These are phyloP conservation scores for Tipula unca DNA, from an alignment of 2,888 invertebrate species.

Conservation along the genomic window DNA sequence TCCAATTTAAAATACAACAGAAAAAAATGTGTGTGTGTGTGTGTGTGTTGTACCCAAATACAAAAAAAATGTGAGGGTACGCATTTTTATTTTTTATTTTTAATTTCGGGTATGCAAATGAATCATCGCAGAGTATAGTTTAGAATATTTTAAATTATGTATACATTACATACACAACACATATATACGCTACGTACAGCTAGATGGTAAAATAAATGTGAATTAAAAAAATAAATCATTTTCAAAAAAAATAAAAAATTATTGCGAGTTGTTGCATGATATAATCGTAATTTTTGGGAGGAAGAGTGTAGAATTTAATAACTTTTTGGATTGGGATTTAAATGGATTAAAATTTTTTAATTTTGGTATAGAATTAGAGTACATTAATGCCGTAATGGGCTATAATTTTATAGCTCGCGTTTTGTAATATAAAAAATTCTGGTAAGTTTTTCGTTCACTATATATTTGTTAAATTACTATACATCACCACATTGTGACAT, in stretches of 20 bases:
- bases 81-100: not conserved
- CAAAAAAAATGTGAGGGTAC: not conserved
- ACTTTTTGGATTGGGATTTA: not conserved
- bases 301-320: not conserved
- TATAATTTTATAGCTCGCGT: not conserved
- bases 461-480: too few species aligned
- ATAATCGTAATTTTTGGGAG: not conserved
- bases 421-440: too few species aligned
- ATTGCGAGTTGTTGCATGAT: not conserved
- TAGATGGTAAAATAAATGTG: not conserved
- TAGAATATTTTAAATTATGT: not conserved
- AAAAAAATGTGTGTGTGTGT: too few species aligned
- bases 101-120: not conserved
- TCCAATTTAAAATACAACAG: not conserved
- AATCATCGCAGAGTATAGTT: not conserved
- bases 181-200: not conserved
- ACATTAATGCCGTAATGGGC: not conserved
- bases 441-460: too few species aligned
- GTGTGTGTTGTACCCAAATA: not conserved
- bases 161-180: not conserved
- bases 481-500: too few species aligned
- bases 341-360: not conserved
- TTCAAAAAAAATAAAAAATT: not conserved
- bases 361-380: not conserved
- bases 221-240: constrained; percentile 8